Conservation (phyloP, 1,140 invertebrate genomes). For the Propsilocerus akamusi region DNA sequence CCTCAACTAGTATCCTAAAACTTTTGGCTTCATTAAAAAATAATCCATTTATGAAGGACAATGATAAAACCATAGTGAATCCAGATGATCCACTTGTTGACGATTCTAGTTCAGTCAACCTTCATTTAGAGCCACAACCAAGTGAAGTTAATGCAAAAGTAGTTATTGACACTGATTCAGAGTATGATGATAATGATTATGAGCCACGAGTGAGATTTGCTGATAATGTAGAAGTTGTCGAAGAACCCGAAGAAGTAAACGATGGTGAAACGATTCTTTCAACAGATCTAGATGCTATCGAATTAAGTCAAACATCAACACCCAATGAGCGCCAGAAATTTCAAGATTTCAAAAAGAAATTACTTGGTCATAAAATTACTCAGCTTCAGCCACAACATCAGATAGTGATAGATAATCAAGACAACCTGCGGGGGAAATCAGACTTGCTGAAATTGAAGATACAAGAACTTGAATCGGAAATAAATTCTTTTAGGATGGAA, state of each 20-base stretch:
- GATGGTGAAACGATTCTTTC: background rate
- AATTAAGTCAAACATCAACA: constrained; percentile 7
- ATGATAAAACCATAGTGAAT: background rate
- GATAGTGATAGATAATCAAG: constrained; percentile 7
- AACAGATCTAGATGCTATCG: background rate
- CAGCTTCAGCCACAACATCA: background rate
- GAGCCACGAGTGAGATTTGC: background rate
- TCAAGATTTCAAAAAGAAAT: constrained; percentile 1
- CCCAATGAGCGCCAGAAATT: constrained; percentile 6
- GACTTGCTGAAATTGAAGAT: constrained; percentile 42
- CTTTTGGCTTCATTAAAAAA: background rate
- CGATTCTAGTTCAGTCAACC: background rate
- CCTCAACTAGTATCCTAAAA: background rate
- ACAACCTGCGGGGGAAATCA: constrained; percentile 29
- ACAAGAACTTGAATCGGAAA: constrained; percentile 44
- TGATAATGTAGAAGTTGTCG: background rate
- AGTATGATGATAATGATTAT: background rate
- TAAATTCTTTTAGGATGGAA: constrained; percentile 44
- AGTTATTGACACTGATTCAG: background rate
- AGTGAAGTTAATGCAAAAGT: background rate
- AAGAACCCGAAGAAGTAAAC: background rate
- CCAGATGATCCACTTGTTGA: background rate
- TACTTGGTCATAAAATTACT: background rate
- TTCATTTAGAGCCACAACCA: background rate
- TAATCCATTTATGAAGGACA: background rate